Evolutionary conservation across 1,140 invertebrate species (phyloP), one percentile per base, ranked within the genome.

Genomic region (Macrobrachium rosenbergii): DNA sequence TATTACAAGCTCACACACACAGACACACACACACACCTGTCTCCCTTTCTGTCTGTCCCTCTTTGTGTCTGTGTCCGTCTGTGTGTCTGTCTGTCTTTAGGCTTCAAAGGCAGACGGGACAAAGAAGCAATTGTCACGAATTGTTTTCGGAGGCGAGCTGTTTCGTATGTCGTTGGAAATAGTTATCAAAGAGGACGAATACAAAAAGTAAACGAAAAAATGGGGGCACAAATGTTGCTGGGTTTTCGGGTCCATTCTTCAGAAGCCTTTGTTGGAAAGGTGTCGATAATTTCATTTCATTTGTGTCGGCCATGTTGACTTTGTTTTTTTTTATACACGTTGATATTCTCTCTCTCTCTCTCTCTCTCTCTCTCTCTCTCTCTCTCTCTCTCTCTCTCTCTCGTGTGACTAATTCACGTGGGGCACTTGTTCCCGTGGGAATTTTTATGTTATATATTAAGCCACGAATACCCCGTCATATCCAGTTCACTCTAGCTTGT

Each of bases 321-420:
- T n/a, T n/a, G n/a, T n/a, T n/a, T n/a, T n/a, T n/a, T n/a, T n/a
- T n/a, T n/a, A n/a, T n/a, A n/a, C n/a, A n/a, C n/a, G n/a, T n/a
- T n/a, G n/a, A n/a, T n/a, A n/a, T n/a, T n/a, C n/a, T n/a, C n/a
- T 67, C 64, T 67, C 64, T 67, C 64, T 67, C 64, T 67, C 64
- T 67, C 64, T 67, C 64, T 67, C 64, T 67, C 64, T 67, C 64
- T 67, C 64, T 67, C 64, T 67, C 64, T 67, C 64, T 67, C 64
- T 67, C 64, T 67, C 64, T 67, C 28, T 37, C 28, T 37, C 28
- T 37, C 28, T 37, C 28, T 37, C 28, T 37, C 28, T 37, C 28
- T 37, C 28, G 28, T 37, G 28, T 37, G 1, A 37, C 28, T 37
- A 37, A 37, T 37, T 37, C 28, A 37, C 28, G 28, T 37, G 28